Base-by-base conservation (phyloP, 2,113 vertebrate species). In the Riparia riparia region DNA sequence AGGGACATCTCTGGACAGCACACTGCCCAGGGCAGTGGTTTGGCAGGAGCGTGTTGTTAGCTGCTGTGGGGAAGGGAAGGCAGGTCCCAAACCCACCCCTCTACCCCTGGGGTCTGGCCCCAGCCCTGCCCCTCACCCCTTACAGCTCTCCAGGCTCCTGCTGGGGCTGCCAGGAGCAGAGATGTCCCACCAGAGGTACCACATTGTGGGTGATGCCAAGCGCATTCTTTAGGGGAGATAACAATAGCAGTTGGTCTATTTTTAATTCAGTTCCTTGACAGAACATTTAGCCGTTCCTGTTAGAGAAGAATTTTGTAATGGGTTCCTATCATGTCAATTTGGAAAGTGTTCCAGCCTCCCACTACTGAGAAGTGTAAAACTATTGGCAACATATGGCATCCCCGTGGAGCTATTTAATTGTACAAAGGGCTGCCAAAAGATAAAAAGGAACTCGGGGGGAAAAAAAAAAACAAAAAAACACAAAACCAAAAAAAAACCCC, bases 361-460 rank as follows among this genome's bases (percentile, higher is more conserved):
- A 97, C 95, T 95, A 93, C 93, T 94, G 93, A 96, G 96, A 97
- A 97, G 97, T 97, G 95, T 97, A 97, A 97, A 97, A 95, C 96
- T 96, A 96, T 97, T 97, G 97, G 97, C 96, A 97, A 95, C 96
- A 97, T 97, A 97, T 97, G 97, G 97, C 97, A 96, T 97, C 96
- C 97, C 96, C 2, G 10, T 70, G 95, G 96, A 97, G 97, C 96
- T 97, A 97, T 97, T 97, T 97, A 96, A 96, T 97, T 97, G 94
- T 95, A 95, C 94, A 97, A 94, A 97, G 89, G 91, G 92, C 94
- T 97, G 97, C 97, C 96, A 97, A 96, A 94, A 97, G 95, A 96
- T 96, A 95, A 95, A 96, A 96, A 94, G 92, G 71, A 91, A 96
- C 89, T 84, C 61, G 16, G 78, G 1, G 21, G 71, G 53, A 45